Evolutionary conservation across 1,140 invertebrate species (phyloP), one percentile per base, ranked within the genome.

Genomic region (Listronotus oregonensis): DNA sequence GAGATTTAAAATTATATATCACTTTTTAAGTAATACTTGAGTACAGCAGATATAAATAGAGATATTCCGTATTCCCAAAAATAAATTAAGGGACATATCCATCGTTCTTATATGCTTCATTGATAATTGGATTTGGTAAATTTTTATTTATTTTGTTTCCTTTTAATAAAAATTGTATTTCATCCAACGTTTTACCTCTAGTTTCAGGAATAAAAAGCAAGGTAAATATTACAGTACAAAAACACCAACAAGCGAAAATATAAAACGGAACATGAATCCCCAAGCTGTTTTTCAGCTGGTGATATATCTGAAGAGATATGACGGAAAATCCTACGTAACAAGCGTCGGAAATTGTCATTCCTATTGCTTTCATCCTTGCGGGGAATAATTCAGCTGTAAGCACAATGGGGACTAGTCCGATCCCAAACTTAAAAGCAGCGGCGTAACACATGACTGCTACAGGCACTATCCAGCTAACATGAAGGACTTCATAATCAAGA

Each of bases 171-270:
- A 74, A 67, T 71, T 87, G 85, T 66, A 93, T 90, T 76, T 92
- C 85, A 56, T 92, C 89, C n/a, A 93, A 78, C 4, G 82, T 84
- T 72, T 88, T 90, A 0, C 90, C 90, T 78, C 91, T 92, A 0
- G 91, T 94, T 79, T 94, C 91, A 0, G 90, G 89, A 10, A 93
- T 82, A 39, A 89, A 75, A 37, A 86, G 76, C n/a, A 82, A 80
- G 9, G 89, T 82, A 68, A 92, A 88, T 1, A 86, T 59, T 5
- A 82, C 78, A 1, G 87, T 86, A 27, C 87, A 18, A 8, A 81
- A 77, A 55, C 87, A 85, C 52, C 88, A 78, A 9, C 71, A 80
- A 3, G 86, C 81, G 73, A 90, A 93, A 31, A 91, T 76, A 82
- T 85, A 90, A 75, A 91, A 92, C 6, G 85, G 83, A 0, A 80